A percentile compares a stretch with the other conserved stretches of the same genome.
phyloP scores from a whole-genome alignment of 1,140 invertebrate species.

The Ceratoteleas bidentatus region DNA sequence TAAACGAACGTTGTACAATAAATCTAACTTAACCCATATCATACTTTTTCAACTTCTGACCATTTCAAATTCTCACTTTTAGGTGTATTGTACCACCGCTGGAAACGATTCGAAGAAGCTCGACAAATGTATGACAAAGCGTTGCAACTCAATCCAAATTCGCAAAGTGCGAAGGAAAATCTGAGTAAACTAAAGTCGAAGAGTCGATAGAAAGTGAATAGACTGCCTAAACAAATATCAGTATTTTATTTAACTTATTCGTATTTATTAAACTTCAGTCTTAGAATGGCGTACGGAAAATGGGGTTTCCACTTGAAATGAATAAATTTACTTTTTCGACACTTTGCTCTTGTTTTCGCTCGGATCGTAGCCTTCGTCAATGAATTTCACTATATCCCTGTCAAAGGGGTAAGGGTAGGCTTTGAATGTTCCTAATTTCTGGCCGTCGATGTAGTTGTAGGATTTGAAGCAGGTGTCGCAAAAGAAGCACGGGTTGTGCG shows the following conservation, averaged over 20 bases:
- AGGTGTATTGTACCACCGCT: constrained; percentile 97
- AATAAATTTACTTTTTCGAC: constrained; percentile 44
- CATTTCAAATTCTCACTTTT: constrained; percentile 67
- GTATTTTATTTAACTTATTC: constrained; percentile 3
- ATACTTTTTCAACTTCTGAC: neutral
- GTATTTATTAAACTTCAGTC: constrained; percentile 31
- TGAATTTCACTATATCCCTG: constrained; percentile 21
- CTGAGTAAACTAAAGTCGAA: constrained; percentile 79
- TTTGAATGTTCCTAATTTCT: constrained; percentile 79
- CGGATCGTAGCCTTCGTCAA: neutral
- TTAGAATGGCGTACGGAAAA: neutral
- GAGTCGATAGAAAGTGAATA: neutral
- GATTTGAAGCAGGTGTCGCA: constrained; percentile 85
- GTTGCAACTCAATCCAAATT: constrained; percentile 86
- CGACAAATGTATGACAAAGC: constrained; percentile 89
- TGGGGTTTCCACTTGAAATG: neutral
- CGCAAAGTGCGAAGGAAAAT: constrained; percentile 86
- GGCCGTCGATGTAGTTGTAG: constrained; percentile 84
- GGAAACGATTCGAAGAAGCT: constrained; percentile 90
- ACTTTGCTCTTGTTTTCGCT: constrained; percentile 18
- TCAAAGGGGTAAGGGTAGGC: constrained; percentile 76
- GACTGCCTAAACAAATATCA: too few species aligned
- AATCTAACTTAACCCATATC: neutral
- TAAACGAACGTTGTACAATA: constrained; percentile 77
- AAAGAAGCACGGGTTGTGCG: constrained; percentile 86